Evolutionary conservation across 2,797 vertebrate genomes (phyloP), one percentile per base, ranked within the genome.

Genomic region (Acanthiza pusilla): DNA sequence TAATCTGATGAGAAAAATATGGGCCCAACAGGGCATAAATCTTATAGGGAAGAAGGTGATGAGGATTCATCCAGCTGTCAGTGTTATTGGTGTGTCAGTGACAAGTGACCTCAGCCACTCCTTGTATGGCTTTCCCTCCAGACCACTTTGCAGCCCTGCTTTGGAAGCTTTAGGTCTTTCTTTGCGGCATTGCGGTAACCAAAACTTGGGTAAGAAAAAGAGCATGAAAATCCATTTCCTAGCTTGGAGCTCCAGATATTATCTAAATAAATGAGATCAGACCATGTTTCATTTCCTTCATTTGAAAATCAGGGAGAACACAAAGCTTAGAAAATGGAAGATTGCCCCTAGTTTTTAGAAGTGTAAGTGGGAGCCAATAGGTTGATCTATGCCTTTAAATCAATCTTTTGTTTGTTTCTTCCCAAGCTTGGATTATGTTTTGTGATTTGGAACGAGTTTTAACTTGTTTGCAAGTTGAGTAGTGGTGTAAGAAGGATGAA

Each of bases 361-460:
- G 27, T 23, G 29, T 13, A 72, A 91, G 13, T 4, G 0, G 42
- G n/a, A 67, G 11, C 70, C 19, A 75, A 10, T 13, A 79, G 9
- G 17, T 57, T 47, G 23, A 63, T 62, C 27, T 87, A 16, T 5
- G 2, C 25, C 8, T 88, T 91, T 81, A 88, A 90, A 84, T 84
- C 20, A 27, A 32, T 55, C 3, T 63, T 62, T 20, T 78, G 4
- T 53, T 80, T 85, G 8, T 53, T 79, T 86, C 48, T 84, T 57
- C 10, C 5, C 51, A 74, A 85, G 6, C 6, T 36, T 61, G 71
- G 53, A 43, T 76, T 53, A 19, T 55, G 63, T 82, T 85, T 93
- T 87, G 53, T 91, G 60, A 50, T 76, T 87, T 82, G 50, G 60
- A 90, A 72, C 16, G 48, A 34, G 74, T 91, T 89, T 94, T 71